Base-by-base conservation (phyloP, 2,113 vertebrate genomes). In the Meleagris gallopavo region DNA sequence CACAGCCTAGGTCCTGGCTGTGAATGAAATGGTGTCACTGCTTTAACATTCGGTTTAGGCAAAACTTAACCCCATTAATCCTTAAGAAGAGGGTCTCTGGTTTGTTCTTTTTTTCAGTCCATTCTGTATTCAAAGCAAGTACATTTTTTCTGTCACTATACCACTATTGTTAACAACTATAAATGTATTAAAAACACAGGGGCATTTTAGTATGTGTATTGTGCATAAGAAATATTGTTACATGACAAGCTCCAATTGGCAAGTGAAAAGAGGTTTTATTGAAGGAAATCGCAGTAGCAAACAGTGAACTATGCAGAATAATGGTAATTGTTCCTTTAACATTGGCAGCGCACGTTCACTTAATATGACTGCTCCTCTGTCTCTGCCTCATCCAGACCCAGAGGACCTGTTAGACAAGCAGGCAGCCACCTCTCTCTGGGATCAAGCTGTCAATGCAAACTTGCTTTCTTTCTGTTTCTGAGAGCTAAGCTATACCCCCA, bases 381-480 rank as follows among this genome's bases (percentile, higher is more conserved):
- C 94, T 96, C 89, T 94, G 93, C 93, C 92, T 95, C 94, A 92
- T 96, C 95, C 93, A 93, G 96, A 96, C 97, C 96, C 97, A 95
- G 93, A 97, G 97, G 97, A 97, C 97, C 97, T 93, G 95, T 95
- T 96, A 97, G 97, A 97, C 96, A 96, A 95, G 97, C 97, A 97
- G 97, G 97, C 96, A 97, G 92, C 96, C 87, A 86, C 96, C 96
- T 97, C 96, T 98, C 97, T 96, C 96, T 92, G 97, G 97, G 97
- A 98, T 97, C 97, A 95, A 98, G 96, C 97, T 98, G 97, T 98
- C 97, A 97, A 86, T 90, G 97, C 95, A 97, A 97, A 96, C 94
- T 97, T 96, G 91, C 94, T 89, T 95, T 96, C 97, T 97, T 94
- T 95, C 94, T 96, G 7, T 97, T 94, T 96, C 95, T 97, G 54